Conservation (phyloP, 2,797 vertebrate species). For the Sebastes oblongus region DNA sequence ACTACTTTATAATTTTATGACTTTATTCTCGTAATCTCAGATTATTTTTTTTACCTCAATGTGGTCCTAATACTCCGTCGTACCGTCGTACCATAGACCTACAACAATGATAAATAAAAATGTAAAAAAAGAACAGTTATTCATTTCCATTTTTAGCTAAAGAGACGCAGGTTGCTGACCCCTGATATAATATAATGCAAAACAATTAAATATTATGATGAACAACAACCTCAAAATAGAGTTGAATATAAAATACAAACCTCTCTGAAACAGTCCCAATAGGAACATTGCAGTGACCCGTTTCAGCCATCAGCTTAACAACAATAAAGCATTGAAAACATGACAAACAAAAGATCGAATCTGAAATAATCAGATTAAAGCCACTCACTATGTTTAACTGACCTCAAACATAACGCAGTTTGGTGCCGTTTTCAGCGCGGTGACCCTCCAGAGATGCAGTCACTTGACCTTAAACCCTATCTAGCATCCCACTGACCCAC, state of each 20-base stretch:
- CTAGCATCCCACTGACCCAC: slow-evolving; percentile 61
- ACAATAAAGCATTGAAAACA: neutral
- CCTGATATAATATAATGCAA: neutral
- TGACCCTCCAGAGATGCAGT: slow-evolving; percentile 32
- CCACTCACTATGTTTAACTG: slow-evolving; percentile 34
- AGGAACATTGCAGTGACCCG: neutral
- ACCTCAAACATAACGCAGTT: slow-evolving; percentile 28
- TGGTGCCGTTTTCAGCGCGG: slow-evolving; percentile 32
- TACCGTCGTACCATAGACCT: too few relatives aligned
- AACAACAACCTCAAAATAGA: neutral
- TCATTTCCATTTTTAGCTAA: too few relatives aligned
- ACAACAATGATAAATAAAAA: too few relatives aligned
- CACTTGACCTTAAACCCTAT: slow-evolving; percentile 51
- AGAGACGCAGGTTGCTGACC: too few relatives aligned
- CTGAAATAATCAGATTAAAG: slow-evolving; percentile 5
- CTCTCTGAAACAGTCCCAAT: neutral
- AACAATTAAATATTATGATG: neutral
- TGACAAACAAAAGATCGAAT: neutral
- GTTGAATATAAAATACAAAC: neutral
- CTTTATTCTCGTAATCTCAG: too few relatives aligned
- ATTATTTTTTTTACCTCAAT: too few relatives aligned
- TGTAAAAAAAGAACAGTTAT: too few relatives aligned
- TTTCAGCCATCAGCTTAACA: neutral
- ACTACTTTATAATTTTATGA: too few relatives aligned
- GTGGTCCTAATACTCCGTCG: too few relatives aligned